These are phyloP conservation scores for Pandemis cinnamomeana DNA, from an alignment of 2,888 invertebrate genomes.

Conservation along the genomic window DNA sequence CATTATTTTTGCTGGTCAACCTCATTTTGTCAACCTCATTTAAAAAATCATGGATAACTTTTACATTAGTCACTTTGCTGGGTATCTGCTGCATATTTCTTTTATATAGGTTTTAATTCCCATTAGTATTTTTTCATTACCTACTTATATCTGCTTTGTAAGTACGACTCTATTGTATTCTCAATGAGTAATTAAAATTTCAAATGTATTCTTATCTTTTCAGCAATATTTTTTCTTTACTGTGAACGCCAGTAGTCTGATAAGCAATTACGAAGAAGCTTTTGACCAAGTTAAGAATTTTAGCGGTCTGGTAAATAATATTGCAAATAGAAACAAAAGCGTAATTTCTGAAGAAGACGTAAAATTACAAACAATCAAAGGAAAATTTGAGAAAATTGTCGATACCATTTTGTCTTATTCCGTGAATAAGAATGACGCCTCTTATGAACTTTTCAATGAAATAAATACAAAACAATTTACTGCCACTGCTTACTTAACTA, in stretches of 20 bases:
- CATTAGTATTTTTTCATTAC: too few relatives aligned
- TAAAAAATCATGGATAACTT: too few relatives aligned
- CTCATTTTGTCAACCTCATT: too few relatives aligned
- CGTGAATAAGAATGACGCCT: constrained; percentile 57
- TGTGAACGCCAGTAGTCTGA: constrained; percentile 59
- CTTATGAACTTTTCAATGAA: constrained; percentile 63
- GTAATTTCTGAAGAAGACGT: constrained; percentile 51
- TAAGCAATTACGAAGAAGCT: constrained; percentile 65
- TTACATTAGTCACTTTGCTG: too few relatives aligned
- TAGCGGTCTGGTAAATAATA: constrained; percentile 53
- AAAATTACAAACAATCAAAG: constrained; percentile 56
- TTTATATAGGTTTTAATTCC: too few relatives aligned
- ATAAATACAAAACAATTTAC: constrained; percentile 65
- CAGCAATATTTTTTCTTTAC: constrained; percentile 78
- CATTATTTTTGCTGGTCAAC: too few relatives aligned
- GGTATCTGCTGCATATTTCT: too few relatives aligned
- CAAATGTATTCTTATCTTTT: constrained; percentile 45
- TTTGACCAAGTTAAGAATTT: constrained; percentile 60
- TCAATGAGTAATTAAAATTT: neutral
- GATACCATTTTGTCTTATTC: constrained; percentile 63
- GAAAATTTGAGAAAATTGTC: constrained; percentile 60
- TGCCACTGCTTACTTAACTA: constrained; percentile 65
- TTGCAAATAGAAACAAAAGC: constrained; percentile 58
- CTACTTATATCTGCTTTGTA: too few relatives aligned
- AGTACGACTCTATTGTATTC: too few relatives aligned